Evolutionary conservation across 30 jellyfish, hydroid and myxozoan species (phyloP).

Genomic region (Clytia hemisphaerica): DNA sequence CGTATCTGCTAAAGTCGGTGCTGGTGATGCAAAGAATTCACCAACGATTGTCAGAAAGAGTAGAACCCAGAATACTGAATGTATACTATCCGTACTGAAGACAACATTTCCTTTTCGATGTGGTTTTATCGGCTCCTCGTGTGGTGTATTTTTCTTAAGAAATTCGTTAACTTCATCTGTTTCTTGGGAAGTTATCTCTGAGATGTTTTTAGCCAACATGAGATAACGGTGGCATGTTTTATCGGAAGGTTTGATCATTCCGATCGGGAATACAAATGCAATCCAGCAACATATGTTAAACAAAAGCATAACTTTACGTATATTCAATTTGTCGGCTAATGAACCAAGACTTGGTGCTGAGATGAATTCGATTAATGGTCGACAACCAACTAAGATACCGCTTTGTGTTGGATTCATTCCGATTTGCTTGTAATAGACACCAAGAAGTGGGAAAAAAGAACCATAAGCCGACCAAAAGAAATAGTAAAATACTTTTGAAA

Average conservation of each 20-base stretch:
- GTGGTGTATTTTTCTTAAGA: constrained; percentile 77
- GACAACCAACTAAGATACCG: constrained; percentile 93
- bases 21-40: constrained; percentile 97
- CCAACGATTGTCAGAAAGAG: constrained; percentile 90
- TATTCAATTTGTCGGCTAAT: constrained; percentile 85
- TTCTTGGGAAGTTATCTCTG: constrained; percentile 86
- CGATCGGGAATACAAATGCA: constrained; percentile 91
- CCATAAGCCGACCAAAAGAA: constrained; percentile 99
- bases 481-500: constrained; percentile 65
- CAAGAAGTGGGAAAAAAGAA: constrained; percentile 97
- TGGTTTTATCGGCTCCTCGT: constrained; percentile 75
- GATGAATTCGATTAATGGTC: constrained; percentile 89
- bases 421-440: constrained; percentile 93
- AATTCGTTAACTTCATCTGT: constrained; percentile 88
- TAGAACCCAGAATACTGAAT: constrained; percentile 82
- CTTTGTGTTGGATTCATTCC: constrained; percentile 99
- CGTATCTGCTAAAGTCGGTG: constrained; percentile 97
- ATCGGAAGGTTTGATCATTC: constrained; percentile 95
- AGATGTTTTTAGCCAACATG: constrained; percentile 69
- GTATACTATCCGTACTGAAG: constrained; percentile 94
- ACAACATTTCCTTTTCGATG: constrained; percentile 88
- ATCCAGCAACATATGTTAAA: constrained; percentile 86
- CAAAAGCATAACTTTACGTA: constrained; percentile 73
- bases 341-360: constrained; percentile 99
- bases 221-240: constrained; percentile 92